phyloP scores from a whole-genome alignment of 2,113 vertebrate genomes.

The Diadophis punctatus region DNA sequence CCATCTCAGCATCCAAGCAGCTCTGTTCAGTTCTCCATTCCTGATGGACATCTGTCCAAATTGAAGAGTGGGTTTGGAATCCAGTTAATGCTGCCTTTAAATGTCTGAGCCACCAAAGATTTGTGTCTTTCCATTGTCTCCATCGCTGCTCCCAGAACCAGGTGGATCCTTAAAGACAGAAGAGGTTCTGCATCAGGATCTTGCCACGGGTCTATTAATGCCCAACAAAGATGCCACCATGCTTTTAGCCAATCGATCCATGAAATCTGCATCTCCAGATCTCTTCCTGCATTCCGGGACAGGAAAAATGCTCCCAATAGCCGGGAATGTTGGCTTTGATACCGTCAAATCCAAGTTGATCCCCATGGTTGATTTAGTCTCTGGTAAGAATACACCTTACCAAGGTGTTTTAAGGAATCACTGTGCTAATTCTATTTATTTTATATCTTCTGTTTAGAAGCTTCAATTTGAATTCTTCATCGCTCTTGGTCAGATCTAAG shows the following conservation, averaged over 20 bases:
- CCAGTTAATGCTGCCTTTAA: not conserved
- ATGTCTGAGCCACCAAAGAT: not conserved
- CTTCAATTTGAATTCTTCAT: not conserved
- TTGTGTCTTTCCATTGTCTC: not conserved
- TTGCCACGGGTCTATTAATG: constrained; percentile 70
- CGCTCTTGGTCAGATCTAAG: not conserved
- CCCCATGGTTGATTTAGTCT: constrained; percentile 65
- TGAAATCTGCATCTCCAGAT: constrained; percentile 68
- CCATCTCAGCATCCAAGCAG: not conserved
- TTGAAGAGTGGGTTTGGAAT: not conserved
- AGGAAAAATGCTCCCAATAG: constrained; percentile 72
- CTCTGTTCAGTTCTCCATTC: too few species aligned
- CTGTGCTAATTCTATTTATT: not conserved
- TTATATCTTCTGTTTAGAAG: not conserved
- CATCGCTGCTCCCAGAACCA: constrained; percentile 52
- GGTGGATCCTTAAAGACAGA: constrained; percentile 54
- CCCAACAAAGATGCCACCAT: constrained; percentile 69
- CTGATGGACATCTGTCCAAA: not conserved
- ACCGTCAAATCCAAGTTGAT: constrained; percentile 70
- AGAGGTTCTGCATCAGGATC: constrained; percentile 60
- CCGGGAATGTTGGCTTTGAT: constrained; percentile 81
- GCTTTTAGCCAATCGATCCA: constrained; percentile 70
- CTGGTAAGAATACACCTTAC: constrained; percentile 46
- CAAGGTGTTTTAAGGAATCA: not conserved
- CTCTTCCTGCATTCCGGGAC: constrained; percentile 83